phyloP scores from a whole-genome alignment of 2,113 vertebrate genomes.

The Leptobrachium ailaonicum region DNA sequence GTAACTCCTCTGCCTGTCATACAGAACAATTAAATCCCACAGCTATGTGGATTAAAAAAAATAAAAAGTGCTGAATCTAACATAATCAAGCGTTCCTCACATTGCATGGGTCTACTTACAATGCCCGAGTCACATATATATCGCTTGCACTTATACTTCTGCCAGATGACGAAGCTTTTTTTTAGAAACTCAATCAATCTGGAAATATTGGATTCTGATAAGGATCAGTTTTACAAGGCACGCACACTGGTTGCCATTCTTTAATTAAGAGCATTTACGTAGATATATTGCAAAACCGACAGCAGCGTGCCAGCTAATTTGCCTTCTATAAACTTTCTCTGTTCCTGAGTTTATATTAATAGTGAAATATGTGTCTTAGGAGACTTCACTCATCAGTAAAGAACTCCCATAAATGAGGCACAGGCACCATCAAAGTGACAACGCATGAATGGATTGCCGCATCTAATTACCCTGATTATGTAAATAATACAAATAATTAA shows the following conservation, averaged over 20 bases:
- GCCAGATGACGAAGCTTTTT: conserved; percentile 46
- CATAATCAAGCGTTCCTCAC: conserved; percentile 46
- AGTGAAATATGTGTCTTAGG: not conserved
- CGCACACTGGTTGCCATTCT: conserved; percentile 47
- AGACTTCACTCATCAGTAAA: not conserved
- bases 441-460: no score
- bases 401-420: not conserved
- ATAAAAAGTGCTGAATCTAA: conserved; percentile 29
- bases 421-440: not conserved
- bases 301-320: conserved; percentile 41
- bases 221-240: conserved; percentile 54
- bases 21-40: not conserved
- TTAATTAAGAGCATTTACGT: conserved; percentile 49
- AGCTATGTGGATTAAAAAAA: not conserved
- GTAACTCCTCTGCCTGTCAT: conserved; percentile 92
- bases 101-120: no score
- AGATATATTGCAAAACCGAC: conserved; percentile 39
- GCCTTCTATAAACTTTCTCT: not conserved
- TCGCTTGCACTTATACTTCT: conserved; percentile 48
- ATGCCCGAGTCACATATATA: not conserved
- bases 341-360: not conserved
- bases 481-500: no score
- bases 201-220: conserved; percentile 54
- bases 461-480: no score
- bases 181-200: conserved; percentile 47